Conservation (phyloP, 2,888 invertebrate species). For the Scaptomyza reducta region DNA sequence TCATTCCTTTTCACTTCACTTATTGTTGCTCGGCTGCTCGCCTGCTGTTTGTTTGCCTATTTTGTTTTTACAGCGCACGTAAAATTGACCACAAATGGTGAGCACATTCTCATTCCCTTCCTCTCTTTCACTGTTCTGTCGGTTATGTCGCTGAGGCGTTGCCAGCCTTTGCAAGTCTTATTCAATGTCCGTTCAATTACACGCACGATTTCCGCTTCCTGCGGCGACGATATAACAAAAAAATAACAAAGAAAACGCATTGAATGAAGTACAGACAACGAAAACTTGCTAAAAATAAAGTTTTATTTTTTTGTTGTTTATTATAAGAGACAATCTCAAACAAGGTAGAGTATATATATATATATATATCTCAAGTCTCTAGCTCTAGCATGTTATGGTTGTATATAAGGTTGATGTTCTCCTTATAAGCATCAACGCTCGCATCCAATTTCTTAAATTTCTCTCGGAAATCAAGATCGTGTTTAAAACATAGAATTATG, state of each 20-base stretch:
- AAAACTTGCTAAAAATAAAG: constrained; percentile 1
- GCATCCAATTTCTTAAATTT: too few relatives aligned
- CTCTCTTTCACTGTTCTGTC: background rate
- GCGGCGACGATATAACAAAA: constrained; percentile 62
- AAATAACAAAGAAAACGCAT: constrained; percentile 45
- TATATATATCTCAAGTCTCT: too few relatives aligned
- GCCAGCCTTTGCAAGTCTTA: constrained; percentile 64
- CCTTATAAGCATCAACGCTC: too few relatives aligned
- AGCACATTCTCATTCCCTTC: constrained; percentile 15
- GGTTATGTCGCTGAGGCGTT: constrained; percentile 32
- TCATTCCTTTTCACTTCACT: constrained; percentile 4
- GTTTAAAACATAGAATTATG: too few relatives aligned
- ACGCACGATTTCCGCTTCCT: constrained; percentile 79
- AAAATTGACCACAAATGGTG: constrained; percentile 73
- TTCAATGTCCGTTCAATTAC: constrained; percentile 78
- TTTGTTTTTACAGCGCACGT: constrained; percentile 75
- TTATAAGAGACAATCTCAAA: background rate
- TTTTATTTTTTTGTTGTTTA: background rate
- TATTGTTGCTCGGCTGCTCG: constrained; percentile 1
- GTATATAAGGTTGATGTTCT: too few relatives aligned
- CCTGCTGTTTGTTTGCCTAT: constrained; percentile 29
- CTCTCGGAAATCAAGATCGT: too few relatives aligned
- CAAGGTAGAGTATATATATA: too few relatives aligned
- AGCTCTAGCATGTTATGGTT: too few relatives aligned
- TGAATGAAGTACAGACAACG: constrained; percentile 1